Evolutionary conservation across 2,888 invertebrate species (phyloP).

Genomic region (Alloscopus bannaensis): DNA sequence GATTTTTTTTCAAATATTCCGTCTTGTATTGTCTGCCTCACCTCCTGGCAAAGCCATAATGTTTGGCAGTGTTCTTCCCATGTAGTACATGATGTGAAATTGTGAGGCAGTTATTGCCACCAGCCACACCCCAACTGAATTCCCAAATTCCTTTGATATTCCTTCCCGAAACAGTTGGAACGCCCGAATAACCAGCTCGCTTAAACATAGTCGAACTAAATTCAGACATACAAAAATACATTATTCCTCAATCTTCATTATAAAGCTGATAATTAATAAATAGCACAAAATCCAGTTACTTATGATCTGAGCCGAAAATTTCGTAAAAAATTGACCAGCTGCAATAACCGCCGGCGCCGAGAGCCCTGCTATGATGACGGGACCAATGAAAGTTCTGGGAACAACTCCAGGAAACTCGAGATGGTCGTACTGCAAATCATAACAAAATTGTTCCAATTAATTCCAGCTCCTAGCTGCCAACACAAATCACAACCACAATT

Average conservation of each 20-base stretch:
- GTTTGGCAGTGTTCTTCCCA: conserved; percentile 95
- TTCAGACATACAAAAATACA: conserved; percentile 74
- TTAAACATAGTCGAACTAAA: conserved; percentile 89
- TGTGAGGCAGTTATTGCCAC: conserved; percentile 91
- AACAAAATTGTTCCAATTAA: conserved; percentile 25
- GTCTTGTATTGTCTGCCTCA: conserved; percentile 74
- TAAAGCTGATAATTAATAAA: not conserved
- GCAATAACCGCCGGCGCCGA: conserved; percentile 85
- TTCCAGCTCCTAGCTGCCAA: conserved; percentile 18
- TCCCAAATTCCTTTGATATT: conserved; percentile 86
- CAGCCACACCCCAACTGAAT: conserved; percentile 87
- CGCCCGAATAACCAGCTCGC: conserved; percentile 84
- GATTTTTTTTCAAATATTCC: not conserved
- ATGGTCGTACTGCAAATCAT: conserved; percentile 94
- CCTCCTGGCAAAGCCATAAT: conserved; percentile 94
- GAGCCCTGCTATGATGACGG: conserved; percentile 86
- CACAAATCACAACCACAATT: not conserved
- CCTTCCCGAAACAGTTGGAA: conserved; percentile 85
- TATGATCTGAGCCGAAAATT: conserved; percentile 92
- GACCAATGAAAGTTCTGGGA: conserved; percentile 96
- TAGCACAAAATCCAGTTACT: conserved; percentile 78
- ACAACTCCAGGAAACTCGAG: conserved; percentile 98
- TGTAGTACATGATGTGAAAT: conserved; percentile 98
- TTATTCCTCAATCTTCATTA: not conserved
- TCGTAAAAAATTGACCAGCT: conserved; percentile 84